Conservation (phyloP, 2,113 vertebrate species). For the Oreochromis tanganicae region DNA sequence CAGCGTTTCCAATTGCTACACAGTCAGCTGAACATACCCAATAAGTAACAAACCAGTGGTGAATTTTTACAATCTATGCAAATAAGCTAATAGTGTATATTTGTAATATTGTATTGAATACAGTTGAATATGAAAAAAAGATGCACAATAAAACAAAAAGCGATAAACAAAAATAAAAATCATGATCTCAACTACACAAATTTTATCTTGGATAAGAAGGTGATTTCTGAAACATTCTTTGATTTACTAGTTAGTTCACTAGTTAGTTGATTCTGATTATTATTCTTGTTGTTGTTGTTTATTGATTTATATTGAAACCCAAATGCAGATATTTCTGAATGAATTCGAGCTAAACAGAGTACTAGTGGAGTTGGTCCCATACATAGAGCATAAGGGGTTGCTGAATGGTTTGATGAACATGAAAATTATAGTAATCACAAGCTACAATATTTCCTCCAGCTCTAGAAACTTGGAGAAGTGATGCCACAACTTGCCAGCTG, state of each 20-base stretch:
- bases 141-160: not conserved
- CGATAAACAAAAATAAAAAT: not conserved
- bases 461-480: not conserved
- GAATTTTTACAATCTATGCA: not conserved
- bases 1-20: not conserved
- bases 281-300: fast-evolving
- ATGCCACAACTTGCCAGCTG: not conserved
- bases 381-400: not conserved
- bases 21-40: not conserved
- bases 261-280: not conserved
- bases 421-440: not conserved
- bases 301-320: not conserved
- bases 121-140: not conserved
- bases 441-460: not conserved
- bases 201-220: not conserved
- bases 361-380: not conserved
- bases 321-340: not conserved
- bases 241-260: not conserved
- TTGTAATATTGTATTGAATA: not conserved
- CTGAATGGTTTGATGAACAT: not conserved
- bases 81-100: not conserved
- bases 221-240: not conserved
- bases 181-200: not conserved
- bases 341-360: not conserved
- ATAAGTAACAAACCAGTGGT: not conserved